Evolutionary conservation across 1,140 invertebrate genomes (phyloP), one percentile per base, ranked within the genome.

Genomic region (Caerostris darwini): DNA sequence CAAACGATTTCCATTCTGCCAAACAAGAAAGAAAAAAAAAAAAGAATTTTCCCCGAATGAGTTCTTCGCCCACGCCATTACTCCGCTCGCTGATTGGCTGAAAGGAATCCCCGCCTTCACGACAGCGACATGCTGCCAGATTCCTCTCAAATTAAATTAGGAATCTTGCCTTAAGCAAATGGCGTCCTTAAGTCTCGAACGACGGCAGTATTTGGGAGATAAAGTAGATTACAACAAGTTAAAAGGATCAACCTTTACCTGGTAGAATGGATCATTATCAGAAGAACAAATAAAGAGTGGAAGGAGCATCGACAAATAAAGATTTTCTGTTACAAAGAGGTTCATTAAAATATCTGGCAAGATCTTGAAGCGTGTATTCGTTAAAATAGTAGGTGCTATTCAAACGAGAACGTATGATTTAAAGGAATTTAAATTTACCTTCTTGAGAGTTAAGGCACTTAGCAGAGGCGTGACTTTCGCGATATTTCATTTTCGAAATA

Each of bases 51-150:
- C 83, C 19, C 56, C 56, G 58, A 85, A 58, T 3, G 53, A 59
- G 57, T 85, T 77, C 17, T 57, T 82, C 83, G 83, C 83, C 83
- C 83, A 85, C 83, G 83, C 83, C 57, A 59, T 59, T 57, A 19
- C 83, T 85, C 83, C 54, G 56, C 56, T 59, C 54, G n/a, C 34
- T 59, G 56, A 85, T 85, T 85, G 83, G 83, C 83, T 85, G 19
- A 85, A 34, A 7, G 57, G 14, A 57, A 59, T 34, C n/a, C 19
- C 56, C 83, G 83, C 83, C 83, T 58, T 14, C 83, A 67, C 83
- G 19, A 17, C 53, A 59, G n/a, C 3, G 57, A n/a, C n/a, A 34
- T 57, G 54, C n/a, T 59, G 56, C 54, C 57, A 57, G 53, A 58
- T 59, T 7, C n/a, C n/a, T 67, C 57, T 34, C 14, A 57, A 85